Evolutionary conservation across 2,888 invertebrate genomes (phyloP), one percentile per base, ranked within the genome.

Genomic region (Pterostichus madidus): DNA sequence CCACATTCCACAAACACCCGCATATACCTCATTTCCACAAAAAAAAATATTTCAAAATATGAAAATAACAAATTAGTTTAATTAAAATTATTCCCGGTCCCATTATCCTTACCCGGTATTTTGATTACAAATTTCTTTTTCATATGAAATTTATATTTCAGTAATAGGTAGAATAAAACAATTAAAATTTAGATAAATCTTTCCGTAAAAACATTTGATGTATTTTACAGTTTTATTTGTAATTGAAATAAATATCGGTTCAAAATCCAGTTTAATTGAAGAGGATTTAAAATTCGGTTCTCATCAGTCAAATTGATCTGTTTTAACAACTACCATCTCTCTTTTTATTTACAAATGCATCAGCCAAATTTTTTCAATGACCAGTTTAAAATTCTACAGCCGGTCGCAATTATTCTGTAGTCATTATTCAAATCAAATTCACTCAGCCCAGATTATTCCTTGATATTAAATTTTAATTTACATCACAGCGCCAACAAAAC

Each of bases 401-500:
- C 8, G 5, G 8, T 64, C 35, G 35, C 35, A 64, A 64, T 64
- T 64, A 59, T 59, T 31, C 59, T 10, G 31, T 59, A 31, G 59
- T 59, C 59, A 59, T 59, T 59, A 64, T 64, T 64, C 64, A 64
- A 64, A 64, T 64, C 64, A 49, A 49, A 10, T 49, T 49, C 49
- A 49, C 49, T 49, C 49, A 64, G 35, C 64, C 35, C 32, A 64
- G 64, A 32, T 64, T 64, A 64, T 64, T 35, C 49, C 35, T 31
- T 59, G 64, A 64, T 64, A 64, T 64, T 64, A 64, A 32, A 64
- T 64, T 64, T 64, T 64, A 64, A 64, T 64, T 64, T 64, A 35
- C 64, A 64, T 64, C 64, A 35, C 31, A 13, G 39, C 64, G 32
- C 31, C n/a, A 64, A 35, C 64, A 32, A 64, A 64, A 64, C 64